Evolutionary conservation across 2,797 vertebrate genomes (phyloP), one percentile per base, ranked within the genome.

Genomic region (Amphiprion clarkii): DNA sequence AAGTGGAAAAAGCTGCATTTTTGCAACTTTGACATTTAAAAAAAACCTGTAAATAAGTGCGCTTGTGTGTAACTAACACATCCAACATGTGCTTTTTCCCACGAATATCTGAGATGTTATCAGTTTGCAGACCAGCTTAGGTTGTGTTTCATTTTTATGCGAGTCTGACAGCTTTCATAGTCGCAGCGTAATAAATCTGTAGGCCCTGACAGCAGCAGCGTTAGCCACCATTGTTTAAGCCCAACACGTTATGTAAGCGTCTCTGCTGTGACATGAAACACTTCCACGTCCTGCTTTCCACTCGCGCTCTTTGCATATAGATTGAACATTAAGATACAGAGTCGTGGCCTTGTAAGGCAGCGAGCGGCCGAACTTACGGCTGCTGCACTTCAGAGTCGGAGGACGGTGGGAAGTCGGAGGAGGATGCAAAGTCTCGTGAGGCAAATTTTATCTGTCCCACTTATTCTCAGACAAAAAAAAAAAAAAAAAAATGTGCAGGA

Each of bases 261-360:
- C 78, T 36, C 33, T 2, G 33, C 33, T 36, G 33, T 36, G 73
- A 53, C 55, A 76, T 88, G 83, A 90, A 72, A 74, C 85, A 90
- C 71, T 67, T 71, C 79, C 17, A 36, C 59, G 70, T 54, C 74
- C 17, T 36, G 67, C 60, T 16, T 53, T 49, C 27, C 63, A 11
- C 73, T 62, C 33, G 3, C 9, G 54, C 54, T 73, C 42, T 68
- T 29, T 93, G 94, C 88, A 94, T 94, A 90, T 87, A 93, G 88
- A 93, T 92, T 90, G 89, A 52, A 87, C 87, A 94, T 93, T 94
- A 92, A 86, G 79, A 87, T 70, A 69, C 36, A 17, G 31, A 70
- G n/a, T 60, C 23, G 67, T 6, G 52, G 66, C 78, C 77, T 74
- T 72, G 68, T 69, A 64, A 60, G 74, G 74, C 51, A 64, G 71